phyloP scores from a whole-genome alignment of 2,888 invertebrate species.

The Theretra japonica region DNA sequence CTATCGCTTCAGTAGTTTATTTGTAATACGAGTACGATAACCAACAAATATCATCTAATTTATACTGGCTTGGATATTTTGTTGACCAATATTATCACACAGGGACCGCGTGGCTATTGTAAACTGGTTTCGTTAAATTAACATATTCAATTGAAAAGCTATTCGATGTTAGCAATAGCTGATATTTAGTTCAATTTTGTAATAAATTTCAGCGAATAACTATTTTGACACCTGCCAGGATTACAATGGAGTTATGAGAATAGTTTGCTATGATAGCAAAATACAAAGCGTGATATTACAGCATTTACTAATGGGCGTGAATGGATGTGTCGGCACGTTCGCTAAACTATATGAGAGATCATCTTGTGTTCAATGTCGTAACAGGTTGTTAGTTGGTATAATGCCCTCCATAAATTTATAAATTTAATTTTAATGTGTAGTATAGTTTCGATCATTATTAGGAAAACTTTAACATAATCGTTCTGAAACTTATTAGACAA shows the following conservation, averaged over 20 bases:
- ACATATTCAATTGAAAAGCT: conserved; percentile 1
- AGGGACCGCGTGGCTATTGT: not conserved
- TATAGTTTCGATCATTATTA: too few relatives aligned
- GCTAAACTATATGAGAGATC: not conserved
- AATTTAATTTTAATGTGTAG: not conserved
- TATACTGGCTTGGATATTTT: not conserved
- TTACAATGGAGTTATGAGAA: not conserved
- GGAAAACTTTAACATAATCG: too few relatives aligned
- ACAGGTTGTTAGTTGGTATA: not conserved
- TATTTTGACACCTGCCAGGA: not conserved
- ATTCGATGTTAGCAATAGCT: conserved; percentile 1
- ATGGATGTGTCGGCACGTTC: conserved; percentile 5
- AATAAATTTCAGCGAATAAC: not conserved
- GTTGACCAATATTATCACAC: not conserved
- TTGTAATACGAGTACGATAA: too few relatives aligned
- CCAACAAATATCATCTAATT: too few relatives aligned
- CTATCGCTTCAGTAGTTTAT: too few relatives aligned
- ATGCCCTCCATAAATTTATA: too few relatives aligned
- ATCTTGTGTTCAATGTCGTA: not conserved
- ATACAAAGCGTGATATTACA: not conserved
- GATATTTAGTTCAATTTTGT: conserved; percentile 1
- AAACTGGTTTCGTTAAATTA: not conserved
- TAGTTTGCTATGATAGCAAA: conserved; percentile 1
- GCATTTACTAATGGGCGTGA: not conserved
- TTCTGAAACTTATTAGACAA: too few relatives aligned